A percentile compares a stretch with the other conserved stretches of the same genome.
Conservation (phyloP, 2,797 vertebrate species). For the Pelobates cultripes region DNA sequence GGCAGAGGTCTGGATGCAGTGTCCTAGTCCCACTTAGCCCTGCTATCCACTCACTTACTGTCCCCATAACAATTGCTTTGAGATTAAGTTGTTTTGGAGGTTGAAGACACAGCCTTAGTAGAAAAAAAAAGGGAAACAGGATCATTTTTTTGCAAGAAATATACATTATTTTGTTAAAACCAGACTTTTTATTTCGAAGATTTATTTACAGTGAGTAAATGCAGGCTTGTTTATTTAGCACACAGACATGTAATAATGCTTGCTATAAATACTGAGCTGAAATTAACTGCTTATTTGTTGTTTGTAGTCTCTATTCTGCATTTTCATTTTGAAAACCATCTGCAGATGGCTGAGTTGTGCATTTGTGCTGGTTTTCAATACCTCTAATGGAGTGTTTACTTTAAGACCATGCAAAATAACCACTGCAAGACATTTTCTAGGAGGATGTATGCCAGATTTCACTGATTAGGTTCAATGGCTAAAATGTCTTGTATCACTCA, state of each 20-base stretch:
- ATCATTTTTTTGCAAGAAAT: no score
- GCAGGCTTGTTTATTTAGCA: background rate
- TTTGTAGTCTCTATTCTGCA: background rate
- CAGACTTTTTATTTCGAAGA: background rate
- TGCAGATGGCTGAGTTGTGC: slow-evolving; percentile 15
- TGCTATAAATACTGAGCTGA: background rate
- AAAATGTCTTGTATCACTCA: slow-evolving; percentile 1
- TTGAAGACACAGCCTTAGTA: no score
- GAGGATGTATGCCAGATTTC: slow-evolving; percentile 17
- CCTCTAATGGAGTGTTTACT: slow-evolving; percentile 18
- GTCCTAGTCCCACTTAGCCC: no score
- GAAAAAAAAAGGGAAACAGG: no score
- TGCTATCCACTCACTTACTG: no score
- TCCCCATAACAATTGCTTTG: no score
- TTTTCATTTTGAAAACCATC: background rate
- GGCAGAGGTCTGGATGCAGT: no score
- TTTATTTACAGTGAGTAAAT: background rate
- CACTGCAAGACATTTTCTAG: background rate
- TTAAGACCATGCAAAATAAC: slow-evolving; percentile 12
- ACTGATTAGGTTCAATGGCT: slow-evolving; percentile 11
- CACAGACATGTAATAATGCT: background rate
- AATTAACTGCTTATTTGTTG: background rate
- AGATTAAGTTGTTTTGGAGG: no score
- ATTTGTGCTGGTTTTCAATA: slow-evolving; percentile 17
- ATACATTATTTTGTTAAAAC: no score